A percentile compares a stretch with the other conserved stretches of the same genome.
Conservation (phyloP, 2,797 vertebrate species). For the Amblyopsis hoosieri region DNA sequence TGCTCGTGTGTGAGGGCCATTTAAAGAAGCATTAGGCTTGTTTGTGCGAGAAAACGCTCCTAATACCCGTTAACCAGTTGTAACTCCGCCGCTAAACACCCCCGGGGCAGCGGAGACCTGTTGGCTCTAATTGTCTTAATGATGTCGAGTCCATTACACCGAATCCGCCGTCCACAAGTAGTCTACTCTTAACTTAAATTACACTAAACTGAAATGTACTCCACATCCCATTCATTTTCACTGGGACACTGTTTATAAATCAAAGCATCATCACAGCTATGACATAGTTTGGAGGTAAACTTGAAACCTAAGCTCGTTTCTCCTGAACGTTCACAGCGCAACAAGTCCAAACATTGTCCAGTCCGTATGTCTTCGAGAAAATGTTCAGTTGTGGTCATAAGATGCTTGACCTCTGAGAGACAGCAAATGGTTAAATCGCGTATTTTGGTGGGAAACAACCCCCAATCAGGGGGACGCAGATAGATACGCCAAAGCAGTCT, state of each 20-base stretch:
- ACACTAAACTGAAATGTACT: slow-evolving; percentile 10
- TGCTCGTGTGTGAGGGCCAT: slow-evolving; percentile 51
- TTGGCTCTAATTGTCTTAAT: slow-evolving; percentile 45
- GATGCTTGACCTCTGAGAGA: background rate
- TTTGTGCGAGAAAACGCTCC: slow-evolving; percentile 2
- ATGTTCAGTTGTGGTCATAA: too few relatives aligned
- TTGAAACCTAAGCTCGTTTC: slow-evolving; percentile 14
- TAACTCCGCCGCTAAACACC: slow-evolving; percentile 24
- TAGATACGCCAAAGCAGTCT: too few relatives aligned
- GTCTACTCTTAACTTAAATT: slow-evolving; percentile 16
- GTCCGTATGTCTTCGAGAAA: background rate
- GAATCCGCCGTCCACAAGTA: slow-evolving; percentile 23
- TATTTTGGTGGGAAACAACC: background rate
- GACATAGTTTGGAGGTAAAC: slow-evolving; percentile 24
- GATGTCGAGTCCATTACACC: slow-evolving; percentile 18
- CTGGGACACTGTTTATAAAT: slow-evolving; percentile 19
- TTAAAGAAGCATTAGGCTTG: slow-evolving; percentile 21
- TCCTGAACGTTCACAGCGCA: slow-evolving; percentile 60
- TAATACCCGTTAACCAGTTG: slow-evolving; percentile 12
- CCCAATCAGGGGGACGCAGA: too few relatives aligned
- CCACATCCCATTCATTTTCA: slow-evolving; percentile 6
- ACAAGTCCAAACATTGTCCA: slow-evolving; percentile 63
- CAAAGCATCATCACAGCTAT: slow-evolving; percentile 40
- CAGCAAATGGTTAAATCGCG: background rate
- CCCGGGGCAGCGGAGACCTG: slow-evolving; percentile 24